Percentiles rank a stretch among this genome's conserved stretches.
These are phyloP conservation scores for Drosophila tani DNA, from an alignment of 1,140 invertebrate species.

Conservation along the genomic window DNA sequence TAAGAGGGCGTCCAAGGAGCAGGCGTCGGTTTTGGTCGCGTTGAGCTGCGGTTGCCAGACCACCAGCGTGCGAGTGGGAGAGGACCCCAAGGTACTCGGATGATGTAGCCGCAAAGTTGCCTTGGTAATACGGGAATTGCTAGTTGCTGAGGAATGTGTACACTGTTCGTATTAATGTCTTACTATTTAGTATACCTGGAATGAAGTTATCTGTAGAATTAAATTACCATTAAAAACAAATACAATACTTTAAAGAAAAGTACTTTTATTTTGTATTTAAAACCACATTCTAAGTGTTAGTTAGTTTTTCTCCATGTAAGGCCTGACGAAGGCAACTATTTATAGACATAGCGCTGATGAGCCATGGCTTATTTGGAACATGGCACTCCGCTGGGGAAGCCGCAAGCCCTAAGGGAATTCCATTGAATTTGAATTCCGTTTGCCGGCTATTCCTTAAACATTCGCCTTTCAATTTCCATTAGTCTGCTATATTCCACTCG, in stretches of 20 bases:
- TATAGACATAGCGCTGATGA: constrained; percentile 23
- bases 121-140: constrained; percentile 23
- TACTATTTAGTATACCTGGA: background rate
- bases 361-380: constrained; percentile 14
- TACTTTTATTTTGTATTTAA: too few species aligned
- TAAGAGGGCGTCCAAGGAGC: constrained; percentile 5
- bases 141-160: constrained; percentile 16
- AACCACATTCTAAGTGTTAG: too few species aligned
- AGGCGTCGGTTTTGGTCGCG: constrained; percentile 8
- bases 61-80: background rate
- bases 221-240: background rate
- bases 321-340: constrained; percentile 26
- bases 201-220: too few species aligned
- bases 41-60: constrained; percentile 24
- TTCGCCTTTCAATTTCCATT: constrained; percentile 53
- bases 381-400: constrained; percentile 15
- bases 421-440: constrained; percentile 46
- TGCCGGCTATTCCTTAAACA: constrained; percentile 15
- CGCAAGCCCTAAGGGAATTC: constrained; percentile 23
- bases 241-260: background rate
- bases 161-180: background rate
- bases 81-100: constrained; percentile 4
- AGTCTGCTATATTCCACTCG: constrained; percentile 48
- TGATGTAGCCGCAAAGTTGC: constrained; percentile 42
- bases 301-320: background rate